These are phyloP conservation scores for Pangasius sanitwongsei DNA, from an alignment of 2,797 vertebrate species.

Conservation along the genomic window DNA sequence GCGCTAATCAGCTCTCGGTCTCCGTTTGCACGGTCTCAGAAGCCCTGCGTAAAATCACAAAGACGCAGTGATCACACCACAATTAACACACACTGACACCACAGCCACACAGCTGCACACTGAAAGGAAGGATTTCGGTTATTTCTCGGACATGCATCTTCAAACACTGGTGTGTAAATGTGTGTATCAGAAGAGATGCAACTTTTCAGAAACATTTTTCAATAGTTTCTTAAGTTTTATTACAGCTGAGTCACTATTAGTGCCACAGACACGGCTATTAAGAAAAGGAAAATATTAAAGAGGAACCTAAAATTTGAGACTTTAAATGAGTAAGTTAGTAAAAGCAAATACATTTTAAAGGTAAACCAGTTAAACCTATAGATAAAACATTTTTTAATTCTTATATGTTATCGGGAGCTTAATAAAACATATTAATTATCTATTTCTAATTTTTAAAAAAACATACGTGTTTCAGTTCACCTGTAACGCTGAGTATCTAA, in stretches of 20 bases:
- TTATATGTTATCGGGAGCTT: too few species aligned
- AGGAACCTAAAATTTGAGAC: not conserved
- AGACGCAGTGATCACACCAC: not conserved
- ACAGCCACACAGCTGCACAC: not conserved
- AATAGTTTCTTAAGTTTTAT: not conserved
- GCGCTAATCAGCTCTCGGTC: not conserved
- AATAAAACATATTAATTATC: not conserved
- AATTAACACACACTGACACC: slow-evolving; percentile 12
- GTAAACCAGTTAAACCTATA: not conserved
- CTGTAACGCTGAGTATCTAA: not conserved
- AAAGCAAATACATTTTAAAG: not conserved
- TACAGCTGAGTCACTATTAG: not conserved
- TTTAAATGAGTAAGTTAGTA: not conserved
- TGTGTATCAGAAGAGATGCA: not conserved
- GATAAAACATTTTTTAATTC: not conserved
- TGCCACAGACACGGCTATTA: not conserved
- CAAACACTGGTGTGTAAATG: not conserved
- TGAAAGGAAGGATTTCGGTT: not conserved
- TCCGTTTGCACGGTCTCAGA: not conserved
- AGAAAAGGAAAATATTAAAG: not conserved
- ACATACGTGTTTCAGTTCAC: not conserved
- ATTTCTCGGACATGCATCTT: not conserved
- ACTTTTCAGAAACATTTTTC: not conserved
- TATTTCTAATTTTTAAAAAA: not conserved
- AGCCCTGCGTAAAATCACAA: not conserved